Evolutionary conservation across 2,113 vertebrate genomes (phyloP), one percentile per base, ranked within the genome.

Genomic region (Garra rufa): DNA sequence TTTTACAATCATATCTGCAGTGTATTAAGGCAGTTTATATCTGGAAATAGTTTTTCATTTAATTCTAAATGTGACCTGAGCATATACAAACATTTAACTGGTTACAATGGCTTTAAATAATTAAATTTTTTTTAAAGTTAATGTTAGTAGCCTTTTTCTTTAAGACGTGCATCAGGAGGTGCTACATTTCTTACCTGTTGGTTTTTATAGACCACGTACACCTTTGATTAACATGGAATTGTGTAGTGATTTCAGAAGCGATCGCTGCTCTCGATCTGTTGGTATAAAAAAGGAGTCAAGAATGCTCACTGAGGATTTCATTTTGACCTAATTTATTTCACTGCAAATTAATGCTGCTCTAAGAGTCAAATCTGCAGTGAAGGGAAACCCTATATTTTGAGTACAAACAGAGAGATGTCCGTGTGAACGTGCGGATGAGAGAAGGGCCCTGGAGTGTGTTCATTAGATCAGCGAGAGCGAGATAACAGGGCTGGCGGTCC

Each of bases 371-470:
- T 69, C 38, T 21, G 55, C 65, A 69, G 85, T 82, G 86, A 89
- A 76, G 74, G 85, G 90, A 89, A 89, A 90, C 86, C 86, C 81
- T 86, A 87, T 89, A 82, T 87, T 88, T 85, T 85, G 76, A 85
- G 85, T 86, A 86, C 81, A 57, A 86, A 24, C 76, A 24, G 52
- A 79, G 57, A 76, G 84, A 87, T 85, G 87, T 86, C 52, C 76
- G 86, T 89, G 86, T 88, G 79, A 85, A 86, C 81, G 81, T 63
- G 82, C 48, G 82, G 76, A 71, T 84, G 84, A 57, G 81, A 89
- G 89, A 81, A 76, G 87, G 86, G 77, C 90, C 89, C 90, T 78
- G 80, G 90, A 87, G 90, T 87, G 70, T 89, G 85, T 90, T 89
- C 83, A 89, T 89, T 91, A 89, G 70, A 82, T 79, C 83, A 79